phyloP scores from a whole-genome alignment of 2,888 invertebrate genomes.

The Macaria notata region DNA sequence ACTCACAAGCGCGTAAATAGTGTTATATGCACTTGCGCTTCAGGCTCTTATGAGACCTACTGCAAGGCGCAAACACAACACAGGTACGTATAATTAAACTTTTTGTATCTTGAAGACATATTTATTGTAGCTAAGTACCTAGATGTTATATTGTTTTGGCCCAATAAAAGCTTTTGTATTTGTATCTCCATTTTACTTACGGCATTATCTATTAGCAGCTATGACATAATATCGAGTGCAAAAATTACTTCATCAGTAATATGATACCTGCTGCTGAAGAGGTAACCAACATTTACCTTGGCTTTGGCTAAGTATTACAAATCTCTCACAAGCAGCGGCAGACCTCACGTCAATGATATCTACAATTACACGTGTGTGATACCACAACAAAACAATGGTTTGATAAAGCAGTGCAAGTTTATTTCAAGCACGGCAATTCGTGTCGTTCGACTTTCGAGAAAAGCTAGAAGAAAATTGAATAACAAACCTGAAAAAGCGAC shows the following conservation, averaged over 20 bases:
- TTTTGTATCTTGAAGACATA: too few relatives aligned
- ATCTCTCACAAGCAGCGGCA: slow-evolving; percentile 7
- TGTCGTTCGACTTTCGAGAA: slow-evolving; percentile 15
- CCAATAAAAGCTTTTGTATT: too few relatives aligned
- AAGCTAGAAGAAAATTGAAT: slow-evolving; percentile 2
- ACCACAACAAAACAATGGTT: slow-evolving; percentile 32
- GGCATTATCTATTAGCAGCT: slow-evolving; percentile 64
- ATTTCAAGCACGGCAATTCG: slow-evolving; percentile 2
- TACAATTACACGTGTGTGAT: slow-evolving; percentile 24
- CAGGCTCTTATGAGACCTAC: too few relatives aligned
- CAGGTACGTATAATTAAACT: too few relatives aligned
- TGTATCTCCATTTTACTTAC: slow-evolving; percentile 19
- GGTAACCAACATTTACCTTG: slow-evolving; percentile 22
- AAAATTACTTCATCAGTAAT: slow-evolving; percentile 70
- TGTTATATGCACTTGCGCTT: too few relatives aligned
- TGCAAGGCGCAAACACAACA: too few relatives aligned
- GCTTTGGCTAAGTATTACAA: slow-evolving; percentile 5
- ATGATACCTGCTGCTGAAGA: slow-evolving; percentile 52
- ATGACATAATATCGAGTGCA: slow-evolving; percentile 75
- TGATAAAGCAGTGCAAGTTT: background rate
- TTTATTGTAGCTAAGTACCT: too few relatives aligned
- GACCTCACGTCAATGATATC: slow-evolving; percentile 1
- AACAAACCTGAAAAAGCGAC: background rate
- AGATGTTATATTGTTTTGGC: too few relatives aligned
- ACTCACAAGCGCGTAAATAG: slow-evolving; percentile 1